Evolutionary conservation across 2,888 invertebrate genomes (phyloP).

Genomic region (Uloborus plumipes): DNA sequence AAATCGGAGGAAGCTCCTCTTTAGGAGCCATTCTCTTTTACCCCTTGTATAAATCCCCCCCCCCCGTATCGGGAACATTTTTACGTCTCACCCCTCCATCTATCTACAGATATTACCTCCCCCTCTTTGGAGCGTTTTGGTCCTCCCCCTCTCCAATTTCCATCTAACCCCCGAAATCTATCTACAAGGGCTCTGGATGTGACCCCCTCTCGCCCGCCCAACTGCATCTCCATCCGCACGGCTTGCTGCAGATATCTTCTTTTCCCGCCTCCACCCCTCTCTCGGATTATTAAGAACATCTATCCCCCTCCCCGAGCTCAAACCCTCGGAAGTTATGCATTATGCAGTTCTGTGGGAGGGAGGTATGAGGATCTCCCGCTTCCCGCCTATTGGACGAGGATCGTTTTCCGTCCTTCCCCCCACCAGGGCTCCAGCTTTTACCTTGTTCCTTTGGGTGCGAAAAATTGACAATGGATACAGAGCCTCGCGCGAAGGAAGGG

Average conservation of each 20-base stretch:
- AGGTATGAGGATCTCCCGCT: background rate
- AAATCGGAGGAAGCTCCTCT: slow-evolving; percentile 57
- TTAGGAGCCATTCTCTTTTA: slow-evolving; percentile 37
- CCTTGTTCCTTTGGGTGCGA: slow-evolving; percentile 47
- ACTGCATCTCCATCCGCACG: background rate
- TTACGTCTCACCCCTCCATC: slow-evolving; percentile 26
- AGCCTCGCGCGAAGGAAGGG: background rate
- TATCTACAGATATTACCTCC: background rate
- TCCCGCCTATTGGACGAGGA: slow-evolving; percentile 56
- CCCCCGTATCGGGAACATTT: slow-evolving; percentile 33
- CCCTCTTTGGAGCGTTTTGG: background rate
- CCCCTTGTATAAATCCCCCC: slow-evolving; percentile 16
- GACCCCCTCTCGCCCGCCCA: slow-evolving; percentile 10
- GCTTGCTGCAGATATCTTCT: slow-evolving; percentile 2
- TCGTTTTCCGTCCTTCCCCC: slow-evolving; percentile 57
- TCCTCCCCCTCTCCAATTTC: slow-evolving; percentile 10
- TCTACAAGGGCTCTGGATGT: slow-evolving; percentile 12
- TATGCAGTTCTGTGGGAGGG: slow-evolving; percentile 31
- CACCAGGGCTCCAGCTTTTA: slow-evolving; percentile 22
- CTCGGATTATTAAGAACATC: slow-evolving; percentile 53
- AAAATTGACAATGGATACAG: slow-evolving; percentile 62
- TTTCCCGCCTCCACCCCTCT: background rate
- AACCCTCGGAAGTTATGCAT: slow-evolving; percentile 27
- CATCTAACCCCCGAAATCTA: slow-evolving; percentile 25
- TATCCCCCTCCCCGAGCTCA: slow-evolving; percentile 5